Conservation (phyloP, 2,888 invertebrate genomes). For the Achlya flavicornis region DNA sequence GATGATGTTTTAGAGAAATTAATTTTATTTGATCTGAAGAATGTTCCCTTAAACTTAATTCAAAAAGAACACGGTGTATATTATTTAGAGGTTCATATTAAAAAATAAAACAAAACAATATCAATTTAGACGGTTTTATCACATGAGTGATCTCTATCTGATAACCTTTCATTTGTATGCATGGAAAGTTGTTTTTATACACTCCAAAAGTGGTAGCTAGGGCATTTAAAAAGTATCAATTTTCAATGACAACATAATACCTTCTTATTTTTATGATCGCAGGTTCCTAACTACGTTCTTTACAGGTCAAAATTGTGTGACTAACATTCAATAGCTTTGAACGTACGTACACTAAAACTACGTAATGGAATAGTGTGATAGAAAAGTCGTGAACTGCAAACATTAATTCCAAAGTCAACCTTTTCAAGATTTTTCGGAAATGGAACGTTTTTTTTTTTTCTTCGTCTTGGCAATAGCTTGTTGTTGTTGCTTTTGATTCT, state of each 20-base stretch:
- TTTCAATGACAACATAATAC: neutral
- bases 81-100: too few species aligned
- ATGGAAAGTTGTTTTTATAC: too few species aligned
- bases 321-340: constrained; percentile 13
- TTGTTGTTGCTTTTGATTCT: neutral
- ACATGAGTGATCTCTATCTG: too few species aligned
- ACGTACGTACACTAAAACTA: constrained; percentile 10
- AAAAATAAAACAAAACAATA: too few species aligned
- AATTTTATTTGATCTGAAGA: too few species aligned
- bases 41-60: too few species aligned
- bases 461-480: neutral
- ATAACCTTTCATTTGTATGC: too few species aligned
- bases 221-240: too few species aligned
- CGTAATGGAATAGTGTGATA: constrained; percentile 19
- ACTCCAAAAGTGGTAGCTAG: too few species aligned
- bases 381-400: constrained; percentile 12
- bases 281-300: constrained; percentile 9
- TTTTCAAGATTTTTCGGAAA: constrained; percentile 1
- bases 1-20: too few species aligned
- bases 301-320: constrained; percentile 21
- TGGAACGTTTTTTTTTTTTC: constrained; percentile 2
- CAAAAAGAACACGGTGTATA: too few species aligned
- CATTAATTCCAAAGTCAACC: constrained; percentile 12
- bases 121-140: too few species aligned
- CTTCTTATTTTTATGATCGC: constrained; percentile 4